Evolutionary conservation across 1,140 invertebrate genomes (phyloP).

Genomic region (Drosophila burlai): DNA sequence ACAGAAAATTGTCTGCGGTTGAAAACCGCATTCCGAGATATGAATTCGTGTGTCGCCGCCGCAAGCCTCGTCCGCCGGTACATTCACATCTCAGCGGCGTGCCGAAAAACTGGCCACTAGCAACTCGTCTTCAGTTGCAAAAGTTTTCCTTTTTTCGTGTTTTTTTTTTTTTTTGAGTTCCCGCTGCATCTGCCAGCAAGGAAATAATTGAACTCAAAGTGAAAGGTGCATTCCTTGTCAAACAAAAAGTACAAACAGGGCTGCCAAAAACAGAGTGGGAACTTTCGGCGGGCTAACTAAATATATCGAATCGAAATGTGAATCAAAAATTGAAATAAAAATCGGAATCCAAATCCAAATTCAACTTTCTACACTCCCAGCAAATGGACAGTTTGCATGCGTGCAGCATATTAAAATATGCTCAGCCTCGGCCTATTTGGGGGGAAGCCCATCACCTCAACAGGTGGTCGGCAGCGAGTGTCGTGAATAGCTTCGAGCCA

Average conservation of each 20-base stretch:
- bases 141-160: slow-evolving; percentile 66
- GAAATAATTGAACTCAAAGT: slow-evolving; percentile 59
- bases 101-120: slow-evolving; percentile 50
- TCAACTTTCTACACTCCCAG: slow-evolving; percentile 80
- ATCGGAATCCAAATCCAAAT: slow-evolving; percentile 34
- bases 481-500: slow-evolving; percentile 24
- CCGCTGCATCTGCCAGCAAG: slow-evolving; percentile 38
- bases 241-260: slow-evolving; percentile 18
- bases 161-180: slow-evolving; percentile 17
- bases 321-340: slow-evolving; percentile 29
- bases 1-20: slow-evolving; percentile 49
- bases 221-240: slow-evolving; percentile 53
- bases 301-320: slow-evolving; percentile 11
- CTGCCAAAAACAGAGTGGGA: slow-evolving; percentile 23
- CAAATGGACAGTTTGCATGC: slow-evolving; percentile 80
- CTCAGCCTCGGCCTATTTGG: slow-evolving; percentile 69
- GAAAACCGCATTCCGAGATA: slow-evolving; percentile 66
- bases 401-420: slow-evolving; percentile 81
- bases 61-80: slow-evolving; percentile 13
- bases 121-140: slow-evolving; percentile 51
- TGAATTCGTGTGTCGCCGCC: slow-evolving; percentile 71
- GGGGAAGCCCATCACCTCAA: slow-evolving; percentile 26
- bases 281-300: slow-evolving; percentile 25
- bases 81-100: slow-evolving; percentile 43
- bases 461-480: slow-evolving; percentile 31